Base-by-base conservation (phyloP, 2,888 invertebrate species). In the Rhyacophila evoluta region DNA sequence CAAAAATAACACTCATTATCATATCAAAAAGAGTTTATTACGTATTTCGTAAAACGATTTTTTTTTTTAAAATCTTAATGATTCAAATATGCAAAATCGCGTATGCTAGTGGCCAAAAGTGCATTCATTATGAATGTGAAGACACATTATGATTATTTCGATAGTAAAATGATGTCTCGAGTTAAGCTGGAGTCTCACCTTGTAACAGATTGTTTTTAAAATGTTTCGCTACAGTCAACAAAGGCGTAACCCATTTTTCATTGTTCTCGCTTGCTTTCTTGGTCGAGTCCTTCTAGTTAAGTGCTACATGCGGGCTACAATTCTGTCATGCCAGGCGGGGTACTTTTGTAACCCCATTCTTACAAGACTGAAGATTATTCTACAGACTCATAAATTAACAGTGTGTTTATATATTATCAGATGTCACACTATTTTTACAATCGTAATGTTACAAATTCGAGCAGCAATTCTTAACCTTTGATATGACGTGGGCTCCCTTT, bases 221-320 rank as follows among this genome's bases (percentile, higher is more conserved):
- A 55, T 55, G 55, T 55, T 55, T 55, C 1, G 55, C 12, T 55
- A 25, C 55, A 55, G 55, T 55, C 55, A 55, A 55, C 55, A 55
- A 55, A 55, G 55, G 55, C 19, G 55, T 55, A 55, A 55, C 55
- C 55, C 19, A 55, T 55, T 55, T 55, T 19, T 55, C 55, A 55
- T 55, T 55, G 55, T 55, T 55, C 55, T 55, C 25, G 25, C 15
- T n/a, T 55, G 55, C 55, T 55, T 55, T 55, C 55, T 55, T 55
- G 55, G 55, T 19, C 55, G 19, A 55, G 55, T 55, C 55, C 55
- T 55, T 55, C 55, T 55, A 15, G 12, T 10, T 19, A 8, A 19
- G 55, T 55, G 25, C 25, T 15, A 25, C 19, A 55, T 55, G 55
- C 55, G 55, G 55, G 55, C 19, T 8, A 19, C 8, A 25, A 55